These are phyloP conservation scores for Mylabris phalerata DNA, from an alignment of 1,140 invertebrate genomes.

Conservation along the genomic window DNA sequence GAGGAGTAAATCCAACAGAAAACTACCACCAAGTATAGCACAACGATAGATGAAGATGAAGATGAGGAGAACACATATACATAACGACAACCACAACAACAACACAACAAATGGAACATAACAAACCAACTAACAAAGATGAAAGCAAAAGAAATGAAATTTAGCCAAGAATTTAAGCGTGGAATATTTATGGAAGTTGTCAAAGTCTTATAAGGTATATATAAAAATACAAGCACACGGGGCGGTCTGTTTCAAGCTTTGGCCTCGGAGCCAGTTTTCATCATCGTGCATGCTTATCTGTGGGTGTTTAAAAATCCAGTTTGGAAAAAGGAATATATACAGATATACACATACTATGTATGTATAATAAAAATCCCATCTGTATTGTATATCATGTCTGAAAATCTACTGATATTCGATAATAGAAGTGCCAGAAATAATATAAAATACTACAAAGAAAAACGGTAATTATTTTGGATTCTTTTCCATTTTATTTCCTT, in stretches of 20 bases:
- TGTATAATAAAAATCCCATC: too few relatives aligned
- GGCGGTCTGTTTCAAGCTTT: slow-evolving; percentile 20
- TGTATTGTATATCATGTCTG: slow-evolving; percentile 17
- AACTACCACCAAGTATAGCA: too few relatives aligned
- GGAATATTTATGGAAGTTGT: slow-evolving; percentile 21
- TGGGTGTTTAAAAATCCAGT: slow-evolving; percentile 24
- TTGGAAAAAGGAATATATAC: slow-evolving; percentile 21
- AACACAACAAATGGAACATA: too few relatives aligned
- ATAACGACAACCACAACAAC: too few relatives aligned
- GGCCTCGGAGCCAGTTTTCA: slow-evolving; percentile 18
- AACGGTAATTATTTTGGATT: too few relatives aligned
- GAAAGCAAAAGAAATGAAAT: slow-evolving; percentile 5
- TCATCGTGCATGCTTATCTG: slow-evolving; percentile 20
- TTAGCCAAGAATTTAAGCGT: slow-evolving; percentile 6
- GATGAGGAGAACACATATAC: too few relatives aligned
- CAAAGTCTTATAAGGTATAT: slow-evolving; percentile 21
- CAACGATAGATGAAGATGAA: too few relatives aligned
- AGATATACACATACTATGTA: too few relatives aligned
- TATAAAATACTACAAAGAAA: too few relatives aligned
- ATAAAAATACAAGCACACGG: slow-evolving; percentile 18
- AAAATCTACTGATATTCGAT: slow-evolving; percentile 21
- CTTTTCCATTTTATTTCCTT: too few relatives aligned
- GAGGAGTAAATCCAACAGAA: too few relatives aligned
- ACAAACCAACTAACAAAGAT: neutral
- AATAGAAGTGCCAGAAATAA: neutral